Percentiles rank a stretch among this genome's conserved stretches.
Evolutionary conservation across 2,888 invertebrate species (phyloP).

Genomic region (Lasioglossum oenotherae): DNA sequence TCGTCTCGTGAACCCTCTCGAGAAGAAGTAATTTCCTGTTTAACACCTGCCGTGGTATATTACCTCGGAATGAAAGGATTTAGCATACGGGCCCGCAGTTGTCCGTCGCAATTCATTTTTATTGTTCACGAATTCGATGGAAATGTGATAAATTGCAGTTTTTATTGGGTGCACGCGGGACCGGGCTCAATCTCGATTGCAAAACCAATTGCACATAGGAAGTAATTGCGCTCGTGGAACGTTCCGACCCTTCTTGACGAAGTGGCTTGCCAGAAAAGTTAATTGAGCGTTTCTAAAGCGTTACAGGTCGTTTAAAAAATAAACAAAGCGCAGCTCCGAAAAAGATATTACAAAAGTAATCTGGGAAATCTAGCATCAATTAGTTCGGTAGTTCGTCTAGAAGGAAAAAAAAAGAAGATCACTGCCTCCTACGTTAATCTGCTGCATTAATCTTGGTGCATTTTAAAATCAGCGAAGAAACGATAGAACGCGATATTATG

Average conservation of each 20-base stretch:
- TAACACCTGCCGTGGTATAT: background rate
- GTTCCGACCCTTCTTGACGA: background rate
- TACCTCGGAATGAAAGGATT: background rate
- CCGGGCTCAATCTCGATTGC: background rate
- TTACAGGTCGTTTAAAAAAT: background rate
- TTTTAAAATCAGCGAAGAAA: background rate
- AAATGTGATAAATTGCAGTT: background rate
- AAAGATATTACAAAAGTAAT: background rate
- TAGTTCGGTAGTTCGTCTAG: background rate
- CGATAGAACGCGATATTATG: background rate
- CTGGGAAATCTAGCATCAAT: background rate
- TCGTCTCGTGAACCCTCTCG: background rate
- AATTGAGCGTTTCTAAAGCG: background rate
- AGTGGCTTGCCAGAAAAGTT: background rate
- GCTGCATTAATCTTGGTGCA: background rate
- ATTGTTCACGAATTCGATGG: conserved; percentile 5
- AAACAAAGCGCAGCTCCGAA: background rate
- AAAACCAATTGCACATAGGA: background rate
- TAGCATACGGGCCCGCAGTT: background rate
- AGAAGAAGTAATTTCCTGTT: conserved; percentile 8
- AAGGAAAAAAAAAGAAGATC: background rate
- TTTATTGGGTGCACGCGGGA: background rate
- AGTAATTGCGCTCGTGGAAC: background rate
- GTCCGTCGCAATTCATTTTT: background rate
- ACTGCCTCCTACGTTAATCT: background rate